Evolutionary conservation across 1,140 invertebrate species (phyloP), one percentile per base, ranked within the genome.

Genomic region (Bemisia tabaci): DNA sequence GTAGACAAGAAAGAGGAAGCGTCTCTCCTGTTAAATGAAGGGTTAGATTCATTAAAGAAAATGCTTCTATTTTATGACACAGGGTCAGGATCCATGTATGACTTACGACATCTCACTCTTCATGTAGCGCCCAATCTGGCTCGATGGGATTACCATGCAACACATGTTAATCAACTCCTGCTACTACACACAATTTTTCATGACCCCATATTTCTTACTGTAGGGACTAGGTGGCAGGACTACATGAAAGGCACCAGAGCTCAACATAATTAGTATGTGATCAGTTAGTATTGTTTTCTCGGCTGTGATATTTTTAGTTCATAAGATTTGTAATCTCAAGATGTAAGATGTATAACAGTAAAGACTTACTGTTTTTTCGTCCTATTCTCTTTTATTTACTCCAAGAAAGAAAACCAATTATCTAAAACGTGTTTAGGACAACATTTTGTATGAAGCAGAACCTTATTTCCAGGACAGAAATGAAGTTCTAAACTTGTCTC

Each of bases 111-210:
- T 78, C 86, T 97, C 72, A 92, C 90, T 0, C 76, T 95, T 22
- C 89, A 89, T 25, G 84, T 88, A 12, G 87, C 94, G 26, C 97
- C 97, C 0, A 99, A 99, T 79, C 81, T 92, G 65, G 90, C 90
- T 21, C 77, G 89, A 68, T 97, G 96, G 93, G 97, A 99, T 77
- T 99, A 99, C 77, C 97, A 99, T 79, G 92, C 94, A 5, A 97
- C 95, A 12, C 97, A 99, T 77, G 90, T 99, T 24, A 98, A 97
- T 80, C 94, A 98, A 74, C 81, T 99, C 26, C 84, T 97, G 64
- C 82, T 95, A 60, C 79, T 99, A 22, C 87, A 88, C 63, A 92
- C 92, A 0, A 86, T 99, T 59, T 91, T 96, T 70, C 85, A 86
- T 62, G 89, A 94, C 74, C 84, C 90, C 1, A 80, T 96, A 67